These are phyloP conservation scores for Mesorhabditis belari DNA, from an alignment of 2,888 invertebrate species.

Conservation along the genomic window DNA sequence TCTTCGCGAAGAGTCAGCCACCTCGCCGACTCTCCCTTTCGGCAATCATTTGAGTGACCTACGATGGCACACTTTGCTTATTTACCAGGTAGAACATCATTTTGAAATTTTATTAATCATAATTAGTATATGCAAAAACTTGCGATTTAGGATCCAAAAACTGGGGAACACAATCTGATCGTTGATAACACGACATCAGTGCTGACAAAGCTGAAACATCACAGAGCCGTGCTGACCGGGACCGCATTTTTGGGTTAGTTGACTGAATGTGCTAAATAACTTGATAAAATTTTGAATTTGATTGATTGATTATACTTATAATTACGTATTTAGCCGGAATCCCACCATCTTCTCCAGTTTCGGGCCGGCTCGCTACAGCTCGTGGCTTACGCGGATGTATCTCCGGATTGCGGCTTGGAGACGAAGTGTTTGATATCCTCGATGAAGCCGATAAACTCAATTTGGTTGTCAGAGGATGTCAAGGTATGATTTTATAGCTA, in stretches of 20 bases:
- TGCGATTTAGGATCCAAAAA: conserved; percentile 16
- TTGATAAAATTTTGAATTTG: too few species aligned
- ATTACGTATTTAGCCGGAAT: conserved; percentile 11
- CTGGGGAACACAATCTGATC: conserved; percentile 26
- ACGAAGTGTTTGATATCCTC: conserved; percentile 25
- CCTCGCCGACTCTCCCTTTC: conserved; percentile 22
- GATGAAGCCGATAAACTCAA: conserved; percentile 25
- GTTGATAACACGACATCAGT: conserved; percentile 35
- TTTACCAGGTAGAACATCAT: conserved; percentile 22
- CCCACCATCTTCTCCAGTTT: conserved; percentile 1
- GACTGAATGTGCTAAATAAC: too few species aligned
- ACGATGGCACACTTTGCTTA: conserved; percentile 36
- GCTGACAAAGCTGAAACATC: conserved; percentile 3
- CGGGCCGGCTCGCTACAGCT: not conserved
- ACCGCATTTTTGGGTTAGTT: conserved; percentile 1
- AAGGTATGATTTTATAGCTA: too few species aligned
- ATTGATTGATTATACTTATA: not conserved
- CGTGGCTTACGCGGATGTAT: conserved; percentile 32
- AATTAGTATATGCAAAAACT: not conserved
- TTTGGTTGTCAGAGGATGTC: conserved; percentile 25
- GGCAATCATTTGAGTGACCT: conserved; percentile 35
- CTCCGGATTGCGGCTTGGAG: conserved; percentile 25
- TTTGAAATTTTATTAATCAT: not conserved
- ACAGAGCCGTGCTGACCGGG: conserved; percentile 10
- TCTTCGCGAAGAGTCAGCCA: conserved; percentile 17